Percentiles rank a stretch among this genome's conserved stretches.
phyloP scores from a whole-genome alignment of 2,888 invertebrate genomes.

The Malachius bipustulatus region DNA sequence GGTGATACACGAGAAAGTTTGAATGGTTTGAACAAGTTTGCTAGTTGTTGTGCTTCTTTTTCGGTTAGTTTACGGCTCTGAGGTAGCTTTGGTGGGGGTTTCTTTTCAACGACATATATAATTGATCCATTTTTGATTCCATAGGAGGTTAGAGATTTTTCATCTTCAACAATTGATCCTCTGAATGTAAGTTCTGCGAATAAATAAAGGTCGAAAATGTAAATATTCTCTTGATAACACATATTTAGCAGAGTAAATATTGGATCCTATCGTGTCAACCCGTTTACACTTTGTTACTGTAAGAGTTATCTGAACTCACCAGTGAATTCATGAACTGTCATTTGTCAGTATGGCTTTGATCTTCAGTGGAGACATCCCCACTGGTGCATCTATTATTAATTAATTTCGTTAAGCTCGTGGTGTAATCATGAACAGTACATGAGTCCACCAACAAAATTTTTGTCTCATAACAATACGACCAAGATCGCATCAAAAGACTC shows the following conservation, averaged over 20 bases:
- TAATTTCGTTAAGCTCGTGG: no score
- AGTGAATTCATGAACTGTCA: no score
- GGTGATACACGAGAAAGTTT: neutral
- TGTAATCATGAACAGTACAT: neutral
- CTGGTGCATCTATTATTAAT: no score
- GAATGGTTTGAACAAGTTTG: neutral
- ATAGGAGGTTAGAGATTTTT: neutral
- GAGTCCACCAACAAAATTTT: neutral
- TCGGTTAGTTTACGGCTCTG: neutral
- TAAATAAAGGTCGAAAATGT: no score
- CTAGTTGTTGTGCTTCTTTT: neutral
- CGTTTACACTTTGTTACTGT: no score
- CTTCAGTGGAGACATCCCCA: no score
- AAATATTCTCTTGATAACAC: no score
- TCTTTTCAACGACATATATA: neutral
- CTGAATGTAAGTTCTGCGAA: neutral
- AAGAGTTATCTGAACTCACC: no score
- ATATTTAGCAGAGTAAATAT: no score
- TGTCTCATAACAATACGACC: constrained; percentile 3
- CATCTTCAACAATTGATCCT: neutral
- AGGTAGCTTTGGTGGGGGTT: neutral
- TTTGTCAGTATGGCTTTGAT: no score
- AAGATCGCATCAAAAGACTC: constrained; percentile 3
- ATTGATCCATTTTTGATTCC: neutral
- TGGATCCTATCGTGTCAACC: no score